Percentiles rank a stretch among this genome's conserved stretches.
phyloP scores from a whole-genome alignment of 2,888 invertebrate species.

The Fabriciana adippe region DNA sequence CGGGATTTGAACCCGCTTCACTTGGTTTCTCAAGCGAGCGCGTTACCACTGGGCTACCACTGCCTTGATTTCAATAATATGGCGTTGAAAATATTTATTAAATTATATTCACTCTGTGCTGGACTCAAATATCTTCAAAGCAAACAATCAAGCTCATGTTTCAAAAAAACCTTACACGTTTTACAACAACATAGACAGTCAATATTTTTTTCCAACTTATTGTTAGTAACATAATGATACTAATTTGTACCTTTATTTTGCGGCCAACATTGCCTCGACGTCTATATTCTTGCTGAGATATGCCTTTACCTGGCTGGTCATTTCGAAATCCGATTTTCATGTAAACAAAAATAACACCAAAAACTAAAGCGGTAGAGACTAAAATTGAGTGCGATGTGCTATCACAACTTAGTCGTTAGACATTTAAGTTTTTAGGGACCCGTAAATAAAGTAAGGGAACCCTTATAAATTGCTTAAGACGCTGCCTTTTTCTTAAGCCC shows the following conservation, averaged over 20 bases:
- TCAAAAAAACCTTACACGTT: too few relatives aligned
- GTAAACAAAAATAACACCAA: conserved; percentile 1
- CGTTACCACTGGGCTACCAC: too few relatives aligned
- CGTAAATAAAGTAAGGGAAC: conserved; percentile 25
- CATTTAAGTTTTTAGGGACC: conserved; percentile 21
- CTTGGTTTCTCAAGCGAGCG: too few relatives aligned
- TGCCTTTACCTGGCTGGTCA: conserved; percentile 10
- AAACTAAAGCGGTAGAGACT: background rate
- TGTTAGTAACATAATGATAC: background rate
- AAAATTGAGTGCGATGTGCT: background rate
- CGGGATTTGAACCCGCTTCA: too few relatives aligned
- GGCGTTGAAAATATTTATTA: too few relatives aligned
- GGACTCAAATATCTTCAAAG: too few relatives aligned
- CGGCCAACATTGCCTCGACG: background rate
- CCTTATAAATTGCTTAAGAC: conserved; percentile 26
- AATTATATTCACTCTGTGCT: too few relatives aligned
- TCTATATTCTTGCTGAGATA: conserved; percentile 10
- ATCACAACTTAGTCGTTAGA: conserved; percentile 6
- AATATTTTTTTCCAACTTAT: too few relatives aligned
- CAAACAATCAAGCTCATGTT: too few relatives aligned
- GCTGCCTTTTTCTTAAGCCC: conserved; percentile 18
- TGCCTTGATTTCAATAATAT: too few relatives aligned
- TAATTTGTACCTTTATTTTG: background rate
- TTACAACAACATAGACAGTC: too few relatives aligned
- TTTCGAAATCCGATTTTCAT: background rate